A percentile compares a stretch with the other conserved stretches of the same genome.
phyloP scores from a whole-genome alignment of 2,113 vertebrate species.

The Sturnus vulgaris region DNA sequence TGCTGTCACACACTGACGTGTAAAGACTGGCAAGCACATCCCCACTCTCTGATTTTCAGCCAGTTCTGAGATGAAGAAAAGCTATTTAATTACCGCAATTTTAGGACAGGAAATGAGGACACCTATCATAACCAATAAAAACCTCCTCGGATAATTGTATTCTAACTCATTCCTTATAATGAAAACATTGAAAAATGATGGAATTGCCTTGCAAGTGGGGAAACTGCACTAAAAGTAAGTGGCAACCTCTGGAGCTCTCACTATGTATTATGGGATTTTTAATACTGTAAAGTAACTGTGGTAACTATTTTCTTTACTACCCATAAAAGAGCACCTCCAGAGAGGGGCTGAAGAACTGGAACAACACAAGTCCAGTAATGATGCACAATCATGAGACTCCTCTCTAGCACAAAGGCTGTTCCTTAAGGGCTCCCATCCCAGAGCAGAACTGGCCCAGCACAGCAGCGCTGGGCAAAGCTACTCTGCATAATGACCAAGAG shows the following conservation, averaged over 20 bases:
- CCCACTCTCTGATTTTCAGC: not conserved
- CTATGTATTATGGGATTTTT: not conserved
- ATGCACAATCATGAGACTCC: not conserved
- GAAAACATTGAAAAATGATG: not conserved
- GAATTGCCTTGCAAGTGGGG: not conserved
- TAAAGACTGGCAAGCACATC: not conserved
- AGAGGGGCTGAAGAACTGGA: not conserved
- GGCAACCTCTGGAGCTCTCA: not conserved
- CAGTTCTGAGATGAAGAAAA: not conserved
- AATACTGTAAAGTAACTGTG: not conserved
- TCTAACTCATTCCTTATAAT: not conserved
- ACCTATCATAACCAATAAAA: conserved; percentile 10
- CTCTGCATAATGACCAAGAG: not conserved
- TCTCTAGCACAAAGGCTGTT: not conserved
- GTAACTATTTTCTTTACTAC: not conserved
- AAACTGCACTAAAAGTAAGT: not conserved
- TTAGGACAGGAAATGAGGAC: conserved; percentile 17
- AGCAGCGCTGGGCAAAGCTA: not conserved
- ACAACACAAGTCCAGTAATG: not conserved
- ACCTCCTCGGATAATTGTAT: not conserved
- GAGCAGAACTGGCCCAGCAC: not conserved
- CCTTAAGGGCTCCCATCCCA: not conserved
- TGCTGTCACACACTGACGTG: not conserved
- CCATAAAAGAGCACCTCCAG: not conserved
- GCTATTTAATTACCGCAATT: conserved; percentile 14